A percentile compares a stretch with the other conserved stretches of the same genome.
Conservation (phyloP, 2,797 vertebrate species). For the Girardinus metallicus region DNA sequence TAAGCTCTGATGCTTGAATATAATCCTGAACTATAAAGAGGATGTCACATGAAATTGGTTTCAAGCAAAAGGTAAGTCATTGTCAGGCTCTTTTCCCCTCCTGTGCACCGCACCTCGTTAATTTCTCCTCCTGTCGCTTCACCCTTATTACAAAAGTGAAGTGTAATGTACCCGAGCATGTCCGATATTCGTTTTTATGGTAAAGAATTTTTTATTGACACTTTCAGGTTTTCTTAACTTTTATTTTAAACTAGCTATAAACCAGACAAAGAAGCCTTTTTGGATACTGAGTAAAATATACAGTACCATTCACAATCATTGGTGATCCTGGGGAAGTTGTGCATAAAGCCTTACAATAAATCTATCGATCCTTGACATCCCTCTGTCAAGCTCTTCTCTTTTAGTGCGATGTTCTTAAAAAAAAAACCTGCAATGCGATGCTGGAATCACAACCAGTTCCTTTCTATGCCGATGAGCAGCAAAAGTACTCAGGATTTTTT, state of each 20-base stretch:
- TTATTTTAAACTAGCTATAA: not conserved
- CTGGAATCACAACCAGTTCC: not conserved
- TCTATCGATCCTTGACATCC: not conserved
- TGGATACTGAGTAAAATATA: not conserved
- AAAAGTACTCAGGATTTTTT: not conserved
- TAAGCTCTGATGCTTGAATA: slow-evolving; percentile 23
- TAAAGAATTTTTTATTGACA: slow-evolving; percentile 17
- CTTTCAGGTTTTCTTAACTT: slow-evolving; percentile 13
- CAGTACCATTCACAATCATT: not conserved
- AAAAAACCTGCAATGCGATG: not conserved
- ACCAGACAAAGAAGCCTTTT: not conserved
- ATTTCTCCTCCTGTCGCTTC: slow-evolving; percentile 39
- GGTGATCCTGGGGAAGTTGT: not conserved
- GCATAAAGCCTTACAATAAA: not conserved
- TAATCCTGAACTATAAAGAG: slow-evolving; percentile 22
- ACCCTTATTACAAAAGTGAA: slow-evolving; percentile 30
- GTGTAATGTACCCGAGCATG: slow-evolving; percentile 26
- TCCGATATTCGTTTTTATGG: slow-evolving; percentile 13
- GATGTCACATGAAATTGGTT: slow-evolving; percentile 34
- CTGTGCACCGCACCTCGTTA: slow-evolving; percentile 45
- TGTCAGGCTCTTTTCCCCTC: slow-evolving; percentile 34
- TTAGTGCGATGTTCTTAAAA: not conserved
- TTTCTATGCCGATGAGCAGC: not conserved
- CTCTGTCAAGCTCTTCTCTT: not conserved
- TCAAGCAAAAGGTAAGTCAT: slow-evolving; percentile 61